Conservation (phyloP, 2,797 vertebrate species). For the Pantherophis vulpinus region DNA sequence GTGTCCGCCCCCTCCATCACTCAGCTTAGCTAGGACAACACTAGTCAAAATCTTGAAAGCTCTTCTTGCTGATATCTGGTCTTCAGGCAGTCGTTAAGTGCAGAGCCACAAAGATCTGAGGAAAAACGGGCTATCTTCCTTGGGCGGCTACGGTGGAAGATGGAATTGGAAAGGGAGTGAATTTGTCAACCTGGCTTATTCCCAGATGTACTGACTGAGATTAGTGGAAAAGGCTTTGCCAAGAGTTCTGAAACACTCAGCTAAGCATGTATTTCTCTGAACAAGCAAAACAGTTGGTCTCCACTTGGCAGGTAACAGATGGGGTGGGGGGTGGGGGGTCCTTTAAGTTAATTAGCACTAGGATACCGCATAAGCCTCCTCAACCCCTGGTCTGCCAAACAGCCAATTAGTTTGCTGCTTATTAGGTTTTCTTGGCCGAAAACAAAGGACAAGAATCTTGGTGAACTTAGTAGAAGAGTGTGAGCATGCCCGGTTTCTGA, state of each 20-base stretch:
- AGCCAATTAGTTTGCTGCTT: conserved; percentile 3
- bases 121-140: neutral
- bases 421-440: neutral
- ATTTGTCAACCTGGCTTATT: neutral
- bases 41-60: too few relatives aligned
- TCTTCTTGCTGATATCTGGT: neutral
- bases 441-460: neutral
- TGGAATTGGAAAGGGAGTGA: neutral
- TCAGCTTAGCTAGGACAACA: neutral
- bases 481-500: neutral
- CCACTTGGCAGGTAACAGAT: conserved; percentile 18
- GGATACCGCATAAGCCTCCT: conserved; percentile 2
- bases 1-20: neutral
- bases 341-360: neutral
- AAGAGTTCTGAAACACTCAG: neutral
- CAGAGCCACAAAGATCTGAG: neutral
- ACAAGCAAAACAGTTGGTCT: conserved; percentile 4
- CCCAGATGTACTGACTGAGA: neutral
- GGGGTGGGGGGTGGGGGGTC: neutral
- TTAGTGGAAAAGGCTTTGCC: neutral
- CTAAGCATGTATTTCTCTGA: neutral
- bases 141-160: neutral
- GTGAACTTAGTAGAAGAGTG: neutral
- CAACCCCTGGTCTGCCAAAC: neutral
- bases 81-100: neutral